Percentiles rank a stretch among this genome's conserved stretches.
These are phyloP conservation scores for Fistularia tabacaria DNA, from an alignment of 2,797 vertebrate species.

Conservation along the genomic window DNA sequence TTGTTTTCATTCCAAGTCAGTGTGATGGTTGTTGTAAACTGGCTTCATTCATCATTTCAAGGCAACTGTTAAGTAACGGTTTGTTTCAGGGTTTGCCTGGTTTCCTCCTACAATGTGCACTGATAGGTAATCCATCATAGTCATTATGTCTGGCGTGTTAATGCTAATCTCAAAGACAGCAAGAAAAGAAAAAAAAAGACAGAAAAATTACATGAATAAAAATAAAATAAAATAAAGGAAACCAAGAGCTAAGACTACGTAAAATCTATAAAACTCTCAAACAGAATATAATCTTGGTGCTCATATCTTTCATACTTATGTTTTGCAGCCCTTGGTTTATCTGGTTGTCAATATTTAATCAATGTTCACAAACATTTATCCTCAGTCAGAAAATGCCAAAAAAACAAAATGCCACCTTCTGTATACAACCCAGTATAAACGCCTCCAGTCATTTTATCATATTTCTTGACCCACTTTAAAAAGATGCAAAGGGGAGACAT, in stretches of 20 bases:
- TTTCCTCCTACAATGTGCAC: slow-evolving; percentile 10
- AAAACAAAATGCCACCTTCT: slow-evolving; percentile 27
- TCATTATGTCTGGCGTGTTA: slow-evolving; percentile 3
- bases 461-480: slow-evolving; percentile 59
- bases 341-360: too few species aligned
- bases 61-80: slow-evolving; percentile 38
- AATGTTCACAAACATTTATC: too few species aligned
- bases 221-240: too few species aligned
- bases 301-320: neutral
- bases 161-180: neutral
- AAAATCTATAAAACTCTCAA: too few species aligned
- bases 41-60: slow-evolving; percentile 40
- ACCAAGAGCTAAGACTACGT: too few species aligned
- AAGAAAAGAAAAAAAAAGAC: too few species aligned
- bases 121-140: slow-evolving; percentile 18
- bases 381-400: neutral
- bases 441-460: slow-evolving; percentile 31
- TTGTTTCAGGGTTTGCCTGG: slow-evolving; percentile 21
- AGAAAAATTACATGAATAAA: too few species aligned
- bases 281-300: too few species aligned
- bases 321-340: neutral
- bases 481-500: slow-evolving; percentile 46
- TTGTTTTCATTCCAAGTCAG: neutral
- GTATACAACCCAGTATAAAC: slow-evolving; percentile 18
- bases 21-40: slow-evolving; percentile 9